phyloP scores from a whole-genome alignment of 1,140 invertebrate genomes.

The Oscheius sp. region DNA sequence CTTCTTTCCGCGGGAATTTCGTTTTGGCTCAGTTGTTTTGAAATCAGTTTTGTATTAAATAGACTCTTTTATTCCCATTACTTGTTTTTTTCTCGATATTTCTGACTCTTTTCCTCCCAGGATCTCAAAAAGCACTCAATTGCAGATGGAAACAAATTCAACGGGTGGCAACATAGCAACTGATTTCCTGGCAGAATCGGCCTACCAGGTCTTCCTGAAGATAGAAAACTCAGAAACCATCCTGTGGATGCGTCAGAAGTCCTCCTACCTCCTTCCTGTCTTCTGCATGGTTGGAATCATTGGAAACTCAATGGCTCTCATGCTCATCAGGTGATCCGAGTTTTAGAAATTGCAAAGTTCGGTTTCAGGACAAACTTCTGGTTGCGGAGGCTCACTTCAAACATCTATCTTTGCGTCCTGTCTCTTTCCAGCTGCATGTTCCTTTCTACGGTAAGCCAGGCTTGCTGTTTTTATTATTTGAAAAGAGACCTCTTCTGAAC shows the following conservation, averaged over 20 bases:
- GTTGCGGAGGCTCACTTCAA: conserved; percentile 56
- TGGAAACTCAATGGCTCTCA: conserved; percentile 34
- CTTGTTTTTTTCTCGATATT: no score
- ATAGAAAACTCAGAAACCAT: conserved; percentile 14
- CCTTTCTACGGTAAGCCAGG: conserved; percentile 55
- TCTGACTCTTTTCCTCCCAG: no score
- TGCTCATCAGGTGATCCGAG: conserved; percentile 20
- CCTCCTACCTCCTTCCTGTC: conserved; percentile 11
- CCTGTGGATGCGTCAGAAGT: conserved; percentile 19
- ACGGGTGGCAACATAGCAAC: not conserved
- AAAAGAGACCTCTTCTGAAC: not conserved
- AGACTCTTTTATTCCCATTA: no score
- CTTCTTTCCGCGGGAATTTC: no score
- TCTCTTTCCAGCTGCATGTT: conserved; percentile 58
- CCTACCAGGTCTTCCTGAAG: not conserved
- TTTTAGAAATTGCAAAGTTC: not conserved
- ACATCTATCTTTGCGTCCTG: conserved; percentile 57
- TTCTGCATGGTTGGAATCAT: conserved; percentile 26
- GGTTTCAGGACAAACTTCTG: conserved; percentile 55
- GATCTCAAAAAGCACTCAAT: no score
- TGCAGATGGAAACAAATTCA: not conserved
- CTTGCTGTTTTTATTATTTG: no score
- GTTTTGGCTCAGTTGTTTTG: no score
- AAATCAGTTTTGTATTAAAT: no score
- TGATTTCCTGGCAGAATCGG: not conserved